phyloP scores from a whole-genome alignment of 2,888 invertebrate genomes.

The Megaustenia siamemsis region DNA sequence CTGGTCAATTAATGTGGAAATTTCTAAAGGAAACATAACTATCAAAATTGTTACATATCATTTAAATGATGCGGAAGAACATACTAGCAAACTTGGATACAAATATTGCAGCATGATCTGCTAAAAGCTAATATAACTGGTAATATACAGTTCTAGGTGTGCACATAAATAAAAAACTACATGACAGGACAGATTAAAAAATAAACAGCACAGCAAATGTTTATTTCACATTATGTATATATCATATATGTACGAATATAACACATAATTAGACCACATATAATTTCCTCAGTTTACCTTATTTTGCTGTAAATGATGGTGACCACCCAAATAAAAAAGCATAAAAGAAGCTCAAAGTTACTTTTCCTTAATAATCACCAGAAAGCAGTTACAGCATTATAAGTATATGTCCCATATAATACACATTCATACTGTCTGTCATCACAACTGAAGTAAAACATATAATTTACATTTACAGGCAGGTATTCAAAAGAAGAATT shows the following conservation, averaged over 20 bases:
- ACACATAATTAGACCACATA: not conserved
- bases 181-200: not conserved
- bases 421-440: not conserved
- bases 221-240: not conserved
- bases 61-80: not conserved
- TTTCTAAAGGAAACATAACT: too few relatives aligned
- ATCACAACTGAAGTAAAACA: not conserved
- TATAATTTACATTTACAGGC: slow-evolving; percentile 12
- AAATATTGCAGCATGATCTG: not conserved
- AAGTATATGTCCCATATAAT: not conserved
- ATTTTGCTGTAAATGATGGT: too few relatives aligned
- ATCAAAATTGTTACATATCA: too few relatives aligned
- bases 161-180: slow-evolving; percentile 16
- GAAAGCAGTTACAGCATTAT: not conserved
- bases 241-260: not conserved
- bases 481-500: not conserved
- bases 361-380: too few relatives aligned
- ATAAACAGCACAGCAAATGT: slow-evolving; percentile 1
- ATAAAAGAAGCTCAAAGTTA: too few relatives aligned
- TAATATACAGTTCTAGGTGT: not conserved
- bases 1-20: too few relatives aligned
- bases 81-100: not conserved
- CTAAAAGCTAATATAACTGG: not conserved
- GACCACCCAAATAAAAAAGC: too few relatives aligned
- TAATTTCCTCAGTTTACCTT: too few relatives aligned